Evolutionary conservation across 2,888 invertebrate species (phyloP).

Genomic region (Cyrtodaria siliqua): DNA sequence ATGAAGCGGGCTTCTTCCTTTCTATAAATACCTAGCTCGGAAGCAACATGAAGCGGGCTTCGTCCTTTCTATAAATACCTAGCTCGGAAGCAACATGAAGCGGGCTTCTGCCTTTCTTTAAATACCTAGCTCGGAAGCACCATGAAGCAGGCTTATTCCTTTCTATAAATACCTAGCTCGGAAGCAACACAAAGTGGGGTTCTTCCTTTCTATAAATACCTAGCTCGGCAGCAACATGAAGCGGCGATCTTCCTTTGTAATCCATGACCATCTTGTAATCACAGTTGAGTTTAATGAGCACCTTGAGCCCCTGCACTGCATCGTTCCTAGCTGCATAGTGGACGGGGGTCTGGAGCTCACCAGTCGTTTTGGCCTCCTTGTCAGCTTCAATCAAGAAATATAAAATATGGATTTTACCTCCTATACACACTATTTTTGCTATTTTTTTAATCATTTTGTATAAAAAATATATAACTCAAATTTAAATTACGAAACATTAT

Average conservation of each 20-base stretch:
- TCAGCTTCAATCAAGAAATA: constrained; percentile 76
- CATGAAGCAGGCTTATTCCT: too few species aligned
- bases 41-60: too few species aligned
- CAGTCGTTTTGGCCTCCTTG: constrained; percentile 78
- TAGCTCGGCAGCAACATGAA: constrained; percentile 84
- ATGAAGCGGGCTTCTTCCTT: neutral
- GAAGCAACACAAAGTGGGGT: neutral
- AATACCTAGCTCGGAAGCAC: too few species aligned
- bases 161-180: too few species aligned
- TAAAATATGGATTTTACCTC: too few species aligned
- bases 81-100: neutral
- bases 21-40: too few species aligned
- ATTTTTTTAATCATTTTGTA: too few species aligned
- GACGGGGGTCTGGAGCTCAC: constrained; percentile 84
- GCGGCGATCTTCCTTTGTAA: constrained; percentile 84
- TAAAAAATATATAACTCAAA: too few species aligned
- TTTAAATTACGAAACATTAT: neutral
- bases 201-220: constrained; percentile 67
- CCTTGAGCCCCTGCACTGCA: constrained; percentile 78
- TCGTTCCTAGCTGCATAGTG: constrained; percentile 85
- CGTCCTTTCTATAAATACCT: too few species aligned
- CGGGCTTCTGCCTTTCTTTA: too few species aligned
- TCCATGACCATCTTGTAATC: constrained; percentile 78
- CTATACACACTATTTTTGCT: too few species aligned
- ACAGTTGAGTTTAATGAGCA: constrained; percentile 79